These are phyloP conservation scores for Molothrus ater DNA, from an alignment of 2,797 vertebrate species.

Conservation along the genomic window DNA sequence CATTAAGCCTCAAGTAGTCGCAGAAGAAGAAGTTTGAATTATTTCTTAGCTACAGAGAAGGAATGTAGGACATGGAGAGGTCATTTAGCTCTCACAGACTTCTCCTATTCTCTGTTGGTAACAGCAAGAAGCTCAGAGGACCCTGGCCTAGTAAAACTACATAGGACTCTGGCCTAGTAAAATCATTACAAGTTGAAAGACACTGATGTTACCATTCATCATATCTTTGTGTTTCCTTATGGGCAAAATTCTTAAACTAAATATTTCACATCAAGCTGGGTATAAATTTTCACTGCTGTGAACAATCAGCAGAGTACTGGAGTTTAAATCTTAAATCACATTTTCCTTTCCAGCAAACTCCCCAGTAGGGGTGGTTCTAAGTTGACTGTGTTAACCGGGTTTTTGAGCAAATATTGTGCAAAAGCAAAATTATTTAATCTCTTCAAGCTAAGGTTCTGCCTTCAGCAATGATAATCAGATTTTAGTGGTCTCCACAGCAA, in stretches of 20 bases:
- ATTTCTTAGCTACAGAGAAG: not conserved
- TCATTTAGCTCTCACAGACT: not conserved
- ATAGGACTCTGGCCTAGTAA: not conserved
- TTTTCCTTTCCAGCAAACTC: not conserved
- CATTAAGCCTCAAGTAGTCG: not conserved
- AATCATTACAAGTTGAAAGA: not conserved
- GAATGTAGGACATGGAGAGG: not conserved
- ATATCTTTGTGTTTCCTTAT: not conserved
- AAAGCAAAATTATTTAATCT: conserved; percentile 1
- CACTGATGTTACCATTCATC: not conserved
- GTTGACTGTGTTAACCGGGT: not conserved
- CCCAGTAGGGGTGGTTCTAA: not conserved
- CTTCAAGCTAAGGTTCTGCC: not conserved
- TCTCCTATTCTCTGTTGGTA: not conserved
- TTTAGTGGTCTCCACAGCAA: not conserved
- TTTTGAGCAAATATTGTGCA: not conserved
- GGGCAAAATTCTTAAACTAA: not conserved
- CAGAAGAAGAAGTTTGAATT: not conserved
- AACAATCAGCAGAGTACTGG: not conserved
- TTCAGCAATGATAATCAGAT: not conserved
- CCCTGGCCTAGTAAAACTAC: not conserved
- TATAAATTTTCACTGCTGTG: not conserved
- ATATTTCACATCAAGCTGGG: not conserved
- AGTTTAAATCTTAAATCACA: not conserved
- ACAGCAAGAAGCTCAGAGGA: not conserved